Evolutionary conservation across 1,140 invertebrate species (phyloP).

Genomic region (Trichomalopsis sarcophagae): DNA sequence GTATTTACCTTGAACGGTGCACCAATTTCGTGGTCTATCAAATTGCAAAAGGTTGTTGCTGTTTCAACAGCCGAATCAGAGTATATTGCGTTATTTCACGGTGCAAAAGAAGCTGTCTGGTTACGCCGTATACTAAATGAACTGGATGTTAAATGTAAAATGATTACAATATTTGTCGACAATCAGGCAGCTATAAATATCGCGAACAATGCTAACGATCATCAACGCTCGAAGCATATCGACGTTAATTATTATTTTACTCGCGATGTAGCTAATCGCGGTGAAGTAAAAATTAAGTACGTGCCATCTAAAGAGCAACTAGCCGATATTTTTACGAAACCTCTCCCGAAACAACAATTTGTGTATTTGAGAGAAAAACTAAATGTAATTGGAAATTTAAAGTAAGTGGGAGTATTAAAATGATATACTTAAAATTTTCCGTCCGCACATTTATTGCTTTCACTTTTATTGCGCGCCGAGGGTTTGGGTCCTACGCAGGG

Average conservation of each 20-base stretch:
- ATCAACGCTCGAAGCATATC: conserved; percentile 64
- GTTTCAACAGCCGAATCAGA: too few species aligned
- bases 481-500: too few species aligned
- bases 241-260: conserved; percentile 67
- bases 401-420: too few species aligned
- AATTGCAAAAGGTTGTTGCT: conserved; percentile 64
- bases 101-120: too few species aligned
- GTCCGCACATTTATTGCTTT: too few species aligned
- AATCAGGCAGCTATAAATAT: conserved; percentile 67
- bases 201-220: conserved; percentile 62
- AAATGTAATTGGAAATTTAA: too few species aligned
- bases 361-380: conserved; percentile 13
- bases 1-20: neutral
- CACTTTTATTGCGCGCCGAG: too few species aligned
- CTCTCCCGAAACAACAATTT: conserved; percentile 45
- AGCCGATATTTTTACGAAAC: conserved; percentile 57
- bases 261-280: conserved; percentile 55
- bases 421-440: too few species aligned
- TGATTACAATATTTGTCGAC: conserved; percentile 53
- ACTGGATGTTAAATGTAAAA: too few species aligned
- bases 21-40: neutral
- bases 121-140: too few species aligned
- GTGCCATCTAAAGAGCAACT: conserved; percentile 38
- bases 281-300: conserved; percentile 49
- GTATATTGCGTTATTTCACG: too few species aligned